Percentiles rank a stretch among this genome's conserved stretches.
These are phyloP conservation scores for Liparis tanakae DNA, from an alignment of 2,797 vertebrate species.

Conservation along the genomic window DNA sequence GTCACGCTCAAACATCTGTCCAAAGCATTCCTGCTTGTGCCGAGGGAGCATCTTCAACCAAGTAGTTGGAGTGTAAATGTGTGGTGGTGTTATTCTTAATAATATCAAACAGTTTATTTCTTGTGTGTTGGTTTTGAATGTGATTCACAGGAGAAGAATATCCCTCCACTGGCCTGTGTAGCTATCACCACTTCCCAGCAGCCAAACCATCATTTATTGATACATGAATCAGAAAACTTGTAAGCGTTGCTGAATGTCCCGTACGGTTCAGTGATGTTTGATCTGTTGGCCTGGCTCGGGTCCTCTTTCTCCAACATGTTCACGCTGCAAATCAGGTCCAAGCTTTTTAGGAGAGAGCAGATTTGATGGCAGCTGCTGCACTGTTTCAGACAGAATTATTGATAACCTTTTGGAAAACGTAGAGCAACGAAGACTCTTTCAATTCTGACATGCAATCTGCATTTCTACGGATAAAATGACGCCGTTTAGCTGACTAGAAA, in stretches of 20 bases:
- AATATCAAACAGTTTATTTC: conserved; percentile 38
- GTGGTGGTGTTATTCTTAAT: conserved; percentile 28
- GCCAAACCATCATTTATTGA: conserved; percentile 54
- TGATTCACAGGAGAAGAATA: conserved; percentile 12
- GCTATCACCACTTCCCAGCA: conserved; percentile 55
- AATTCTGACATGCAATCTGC: conserved; percentile 14
- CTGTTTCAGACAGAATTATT: conserved; percentile 45
- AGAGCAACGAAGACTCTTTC: conserved; percentile 1
- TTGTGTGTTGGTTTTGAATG: conserved; percentile 26
- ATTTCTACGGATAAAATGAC: background rate
- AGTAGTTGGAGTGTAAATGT: conserved; percentile 27
- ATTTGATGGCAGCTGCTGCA: conserved; percentile 38
- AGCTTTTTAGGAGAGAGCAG: conserved; percentile 36
- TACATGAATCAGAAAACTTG: conserved; percentile 63
- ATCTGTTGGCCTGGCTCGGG: conserved; percentile 36
- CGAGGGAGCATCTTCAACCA: conserved; percentile 4
- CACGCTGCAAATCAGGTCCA: conserved; percentile 36
- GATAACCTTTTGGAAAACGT: conserved; percentile 49
- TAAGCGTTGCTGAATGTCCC: conserved; percentile 53
- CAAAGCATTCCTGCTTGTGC: no score
- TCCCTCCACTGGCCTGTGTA: conserved; percentile 37
- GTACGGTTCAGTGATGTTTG: conserved; percentile 44
- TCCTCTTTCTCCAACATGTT: conserved; percentile 27
- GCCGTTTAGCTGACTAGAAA: background rate
- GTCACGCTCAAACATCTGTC: no score